A percentile compares a stretch with the other conserved stretches of the same genome.
Conservation (phyloP, 1,140 invertebrate genomes). For the Venturia canescens region DNA sequence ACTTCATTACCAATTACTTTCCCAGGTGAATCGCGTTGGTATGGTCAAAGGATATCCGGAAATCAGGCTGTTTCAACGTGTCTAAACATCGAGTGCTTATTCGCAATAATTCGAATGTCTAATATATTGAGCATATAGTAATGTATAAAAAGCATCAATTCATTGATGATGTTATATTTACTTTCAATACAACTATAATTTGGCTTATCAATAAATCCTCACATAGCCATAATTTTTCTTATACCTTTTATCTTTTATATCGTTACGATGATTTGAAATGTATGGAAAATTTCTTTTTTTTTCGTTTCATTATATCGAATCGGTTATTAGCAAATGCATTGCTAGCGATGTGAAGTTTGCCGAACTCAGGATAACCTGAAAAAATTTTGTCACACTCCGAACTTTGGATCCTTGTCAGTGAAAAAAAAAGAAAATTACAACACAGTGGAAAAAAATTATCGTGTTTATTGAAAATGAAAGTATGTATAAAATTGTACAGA, state of each 20-base stretch:
- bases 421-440: neutral
- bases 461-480: neutral
- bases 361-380: neutral
- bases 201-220: too few relatives aligned
- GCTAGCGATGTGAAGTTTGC: slow-evolving; percentile 20
- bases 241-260: too few relatives aligned
- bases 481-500: neutral
- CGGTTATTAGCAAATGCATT: neutral
- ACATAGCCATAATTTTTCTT: too few relatives aligned
- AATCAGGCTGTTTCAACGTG: slow-evolving; percentile 10
- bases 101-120: neutral
- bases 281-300: neutral
- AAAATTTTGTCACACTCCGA: neutral
- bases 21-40: slow-evolving; percentile 16
- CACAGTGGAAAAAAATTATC: slow-evolving; percentile 18
- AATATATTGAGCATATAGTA: neutral
- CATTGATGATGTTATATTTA: too few relatives aligned
- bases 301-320: neutral
- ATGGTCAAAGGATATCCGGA: slow-evolving; percentile 34
- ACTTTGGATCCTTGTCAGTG: neutral
- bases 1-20: neutral
- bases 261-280: neutral
- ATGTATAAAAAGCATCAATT: neutral
- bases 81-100: neutral
- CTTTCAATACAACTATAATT: too few relatives aligned